Evolutionary conservation across 2,113 vertebrate genomes (phyloP).

Genomic region (Podarcis raffonei): DNA sequence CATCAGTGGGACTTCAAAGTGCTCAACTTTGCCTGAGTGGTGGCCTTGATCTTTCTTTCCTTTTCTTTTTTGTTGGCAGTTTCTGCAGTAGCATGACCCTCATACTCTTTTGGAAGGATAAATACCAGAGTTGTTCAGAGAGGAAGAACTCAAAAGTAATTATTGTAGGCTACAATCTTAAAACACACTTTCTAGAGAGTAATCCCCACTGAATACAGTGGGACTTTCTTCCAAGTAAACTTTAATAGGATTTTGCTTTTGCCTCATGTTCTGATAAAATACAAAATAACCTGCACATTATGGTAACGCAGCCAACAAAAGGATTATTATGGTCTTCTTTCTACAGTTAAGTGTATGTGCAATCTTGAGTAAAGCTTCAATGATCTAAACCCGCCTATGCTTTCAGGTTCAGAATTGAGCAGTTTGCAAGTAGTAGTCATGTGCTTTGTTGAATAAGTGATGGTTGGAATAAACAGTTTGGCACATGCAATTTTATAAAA

Average conservation of each 20-base stretch:
- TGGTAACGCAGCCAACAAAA: background rate
- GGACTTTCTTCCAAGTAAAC: background rate
- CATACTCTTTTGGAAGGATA: background rate
- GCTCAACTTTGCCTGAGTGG: background rate
- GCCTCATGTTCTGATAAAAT: background rate
- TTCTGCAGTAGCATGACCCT: background rate
- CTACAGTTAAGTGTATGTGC: background rate
- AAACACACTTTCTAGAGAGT: background rate
- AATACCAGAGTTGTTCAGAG: background rate
- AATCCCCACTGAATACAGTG: background rate
- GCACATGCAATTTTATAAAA: background rate
- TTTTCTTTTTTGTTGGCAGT: background rate
- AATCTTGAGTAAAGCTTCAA: background rate
- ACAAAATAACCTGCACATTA: background rate
- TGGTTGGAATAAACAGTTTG: background rate
- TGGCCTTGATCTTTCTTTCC: slow-evolving; percentile 1
- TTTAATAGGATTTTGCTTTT: background rate
- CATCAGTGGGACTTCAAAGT: background rate
- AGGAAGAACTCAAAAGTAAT: background rate
- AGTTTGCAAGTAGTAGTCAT: background rate
- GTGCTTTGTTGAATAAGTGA: background rate
- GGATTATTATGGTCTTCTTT: background rate
- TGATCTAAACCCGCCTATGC: background rate
- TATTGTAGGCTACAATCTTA: background rate
- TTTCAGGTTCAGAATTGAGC: background rate